Base-by-base conservation (phyloP, 2,113 vertebrate genomes). In the Chlorodrepanis virens region DNA sequence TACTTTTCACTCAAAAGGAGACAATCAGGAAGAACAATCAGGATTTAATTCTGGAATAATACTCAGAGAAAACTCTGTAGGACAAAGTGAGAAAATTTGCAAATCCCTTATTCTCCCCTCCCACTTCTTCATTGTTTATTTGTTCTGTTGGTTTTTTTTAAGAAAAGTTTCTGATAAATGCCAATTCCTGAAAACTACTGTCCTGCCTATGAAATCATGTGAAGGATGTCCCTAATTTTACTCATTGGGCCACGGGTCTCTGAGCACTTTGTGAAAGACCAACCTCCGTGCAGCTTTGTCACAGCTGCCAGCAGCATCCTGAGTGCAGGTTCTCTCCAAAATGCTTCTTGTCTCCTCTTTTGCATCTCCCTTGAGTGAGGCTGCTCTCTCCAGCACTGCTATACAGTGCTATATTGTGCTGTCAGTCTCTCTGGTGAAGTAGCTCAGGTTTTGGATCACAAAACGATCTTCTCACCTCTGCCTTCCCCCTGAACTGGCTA, bases 231-330 rank as follows among this genome's bases (percentile, higher is more conserved):
- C 27, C 12, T 69, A 28, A 39, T 64, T 90, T 90, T 70, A 35
- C 27, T 40, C 15, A 11, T 0, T 1, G 6, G 25, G 14, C 14
- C 24, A 11, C 25, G 44, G 16, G 2, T 76, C 39, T 68, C 27
- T 54, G 56, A 82, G 44, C 3, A 7, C 11, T 33, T 75, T 75
- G 5, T 59, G 53, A 76, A 85, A 42, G 16, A 17, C 2, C 35
- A 75, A 25, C 11, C 19, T 44, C 49, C 0, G 5, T 23, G 10
- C 44, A n/a, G 2, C 29, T 89, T 53, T 40, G 17, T 18, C 74
- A 63, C 44, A 52, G 54, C 50, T 61, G 42, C 5, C 1, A 17
- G 40, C 0, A 0, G 23, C 1, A 1, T 45, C 35, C 54, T 11
- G 20, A 33, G 23, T 0, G 0, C 14, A 14, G 31, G 24, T 35